phyloP scores from a whole-genome alignment of 2,113 vertebrate genomes.

The Onychostruthus taczanowskii region DNA sequence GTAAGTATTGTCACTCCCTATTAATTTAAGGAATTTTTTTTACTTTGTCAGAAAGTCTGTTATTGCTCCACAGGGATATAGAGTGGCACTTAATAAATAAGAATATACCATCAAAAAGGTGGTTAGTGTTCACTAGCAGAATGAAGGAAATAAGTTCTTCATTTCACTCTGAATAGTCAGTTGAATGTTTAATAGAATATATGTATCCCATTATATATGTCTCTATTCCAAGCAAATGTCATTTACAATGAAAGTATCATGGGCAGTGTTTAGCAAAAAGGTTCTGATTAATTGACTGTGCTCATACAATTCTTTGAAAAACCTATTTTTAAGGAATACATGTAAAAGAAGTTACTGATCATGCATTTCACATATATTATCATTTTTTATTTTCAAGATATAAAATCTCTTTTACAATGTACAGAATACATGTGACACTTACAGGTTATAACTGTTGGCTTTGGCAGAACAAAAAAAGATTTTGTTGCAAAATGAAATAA shows the following conservation, averaged over 20 bases:
- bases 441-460: not conserved
- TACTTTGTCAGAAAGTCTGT: not conserved
- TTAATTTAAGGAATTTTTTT: not conserved
- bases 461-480: not conserved
- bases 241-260: not conserved
- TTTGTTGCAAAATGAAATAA: not conserved
- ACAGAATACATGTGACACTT: not conserved
- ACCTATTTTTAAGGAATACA: not conserved
- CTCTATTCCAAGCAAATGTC: not conserved
- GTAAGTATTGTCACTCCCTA: not conserved
- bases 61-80: not conserved
- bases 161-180: not conserved
- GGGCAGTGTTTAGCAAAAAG: not conserved
- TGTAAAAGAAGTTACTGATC: not conserved
- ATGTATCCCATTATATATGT: not conserved
- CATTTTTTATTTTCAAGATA: not conserved
- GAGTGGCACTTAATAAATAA: not conserved
- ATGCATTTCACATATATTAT: not conserved
- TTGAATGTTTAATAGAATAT: not conserved
- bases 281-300: not conserved
- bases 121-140: not conserved
- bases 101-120: not conserved
- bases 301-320: not conserved
- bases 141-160: not conserved
- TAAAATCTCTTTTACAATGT: not conserved